phyloP scores from a whole-genome alignment of 2,888 invertebrate genomes.

The Drosophila parthenogenetica region DNA sequence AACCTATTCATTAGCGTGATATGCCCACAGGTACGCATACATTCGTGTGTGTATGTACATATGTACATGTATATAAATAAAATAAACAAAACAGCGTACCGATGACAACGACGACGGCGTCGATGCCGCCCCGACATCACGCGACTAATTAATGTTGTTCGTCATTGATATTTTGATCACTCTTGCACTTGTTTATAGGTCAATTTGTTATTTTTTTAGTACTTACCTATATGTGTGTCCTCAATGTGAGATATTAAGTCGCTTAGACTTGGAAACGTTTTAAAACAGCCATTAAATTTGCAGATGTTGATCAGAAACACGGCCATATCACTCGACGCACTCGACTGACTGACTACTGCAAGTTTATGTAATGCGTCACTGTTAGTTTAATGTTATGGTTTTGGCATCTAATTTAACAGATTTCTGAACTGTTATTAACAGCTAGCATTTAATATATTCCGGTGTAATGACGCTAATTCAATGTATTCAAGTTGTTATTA shows the following conservation, averaged over 20 bases:
- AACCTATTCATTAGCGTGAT: slow-evolving; percentile 26
- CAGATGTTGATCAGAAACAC: slow-evolving; percentile 96
- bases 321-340: slow-evolving; percentile 89
- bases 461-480: neutral
- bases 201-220: slow-evolving; percentile 20
- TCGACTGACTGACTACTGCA: slow-evolving; percentile 80
- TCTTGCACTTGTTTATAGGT: slow-evolving; percentile 34
- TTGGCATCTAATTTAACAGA: slow-evolving; percentile 49
- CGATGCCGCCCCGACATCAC: slow-evolving; percentile 65
- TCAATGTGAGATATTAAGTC: slow-evolving; percentile 95
- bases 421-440: slow-evolving; percentile 47
- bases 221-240: slow-evolving; percentile 93
- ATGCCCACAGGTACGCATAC: slow-evolving; percentile 26
- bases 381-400: slow-evolving; percentile 46
- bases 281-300: slow-evolving; percentile 94
- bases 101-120: slow-evolving; percentile 31
- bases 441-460: slow-evolving; percentile 28
- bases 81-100: slow-evolving; percentile 70
- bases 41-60: slow-evolving; percentile 16
- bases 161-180: slow-evolving; percentile 45
- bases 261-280: slow-evolving; percentile 92
- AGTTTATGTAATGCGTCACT: slow-evolving; percentile 63
- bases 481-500: neutral
- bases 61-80: slow-evolving; percentile 57
- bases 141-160: slow-evolving; percentile 67